These are phyloP conservation scores for Vireo altiloquus DNA, from an alignment of 2,113 vertebrate genomes.

Conservation along the genomic window DNA sequence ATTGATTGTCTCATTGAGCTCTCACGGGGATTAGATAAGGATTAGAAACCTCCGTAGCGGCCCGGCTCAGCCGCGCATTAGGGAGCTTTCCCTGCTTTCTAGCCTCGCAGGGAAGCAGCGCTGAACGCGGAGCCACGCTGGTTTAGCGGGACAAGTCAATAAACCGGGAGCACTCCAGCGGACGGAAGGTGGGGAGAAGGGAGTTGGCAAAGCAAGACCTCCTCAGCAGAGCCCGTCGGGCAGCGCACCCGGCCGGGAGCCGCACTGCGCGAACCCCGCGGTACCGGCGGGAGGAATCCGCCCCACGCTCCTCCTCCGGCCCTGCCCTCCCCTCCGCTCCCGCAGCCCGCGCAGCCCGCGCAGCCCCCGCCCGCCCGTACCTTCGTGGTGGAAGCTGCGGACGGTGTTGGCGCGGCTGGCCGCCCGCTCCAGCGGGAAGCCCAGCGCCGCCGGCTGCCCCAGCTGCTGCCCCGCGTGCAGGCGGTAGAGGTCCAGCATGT, in stretches of 20 bases:
- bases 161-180: not conserved
- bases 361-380: conserved; percentile 63
- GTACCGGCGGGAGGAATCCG: not conserved
- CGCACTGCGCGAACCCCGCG: not conserved
- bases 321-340: not conserved
- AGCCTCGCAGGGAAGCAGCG: not conserved
- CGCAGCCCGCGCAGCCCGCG: not conserved
- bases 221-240: not conserved
- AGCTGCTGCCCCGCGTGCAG: conserved; percentile 87
- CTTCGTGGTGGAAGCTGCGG: conserved; percentile 98
- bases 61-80: conserved; percentile 32
- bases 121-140: not conserved
- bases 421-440: conserved; percentile 84
- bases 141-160: not conserved
- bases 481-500: conserved; percentile 95
- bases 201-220: not conserved
- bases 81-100: not conserved
- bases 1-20: conserved; percentile 56
- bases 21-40: conserved; percentile 67
- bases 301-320: conserved; percentile 9
- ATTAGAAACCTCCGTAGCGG: conserved; percentile 55
- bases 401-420: conserved; percentile 95
- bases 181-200: not conserved
- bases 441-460: conserved; percentile 72
- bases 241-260: not conserved